Percentiles rank a stretch among this genome's conserved stretches.
These are phyloP conservation scores for Morinoia aosen DNA, from an alignment of 2,888 invertebrate genomes.

Conservation along the genomic window DNA sequence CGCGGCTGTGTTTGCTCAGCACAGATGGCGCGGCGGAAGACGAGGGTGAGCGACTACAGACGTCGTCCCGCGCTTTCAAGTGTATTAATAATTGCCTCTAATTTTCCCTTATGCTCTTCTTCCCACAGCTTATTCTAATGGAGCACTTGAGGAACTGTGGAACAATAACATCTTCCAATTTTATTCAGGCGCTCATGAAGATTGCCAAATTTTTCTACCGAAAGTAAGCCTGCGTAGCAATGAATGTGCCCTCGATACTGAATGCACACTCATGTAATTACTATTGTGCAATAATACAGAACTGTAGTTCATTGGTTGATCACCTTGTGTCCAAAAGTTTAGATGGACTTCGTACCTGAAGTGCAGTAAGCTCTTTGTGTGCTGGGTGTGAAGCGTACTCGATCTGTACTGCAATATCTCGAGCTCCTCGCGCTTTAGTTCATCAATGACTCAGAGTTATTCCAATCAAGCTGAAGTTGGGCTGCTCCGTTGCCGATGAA, in stretches of 20 bases:
- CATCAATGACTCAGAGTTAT: too few species aligned
- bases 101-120: background rate
- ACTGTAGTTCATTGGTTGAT: background rate
- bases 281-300: background rate
- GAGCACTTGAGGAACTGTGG: background rate
- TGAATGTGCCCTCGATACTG: background rate
- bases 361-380: background rate
- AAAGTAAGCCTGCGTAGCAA: too few species aligned
- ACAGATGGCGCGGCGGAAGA: slow-evolving; percentile 2
- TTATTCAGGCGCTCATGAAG: background rate
- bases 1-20: background rate
- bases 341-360: background rate
- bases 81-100: slow-evolving; percentile 4
- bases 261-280: background rate
- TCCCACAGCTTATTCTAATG: background rate
- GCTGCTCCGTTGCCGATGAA: too few species aligned
- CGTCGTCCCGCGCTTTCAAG: background rate
- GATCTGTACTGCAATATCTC: too few species aligned
- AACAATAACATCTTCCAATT: background rate
- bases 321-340: background rate
- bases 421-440: too few species aligned
- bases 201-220: background rate
- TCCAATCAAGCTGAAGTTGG: too few species aligned
- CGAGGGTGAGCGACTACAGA: slow-evolving; percentile 6
- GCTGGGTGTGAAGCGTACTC: too few species aligned